These are phyloP conservation scores for Lysandra coridon DNA, from an alignment of 2,888 invertebrate genomes.

Conservation along the genomic window DNA sequence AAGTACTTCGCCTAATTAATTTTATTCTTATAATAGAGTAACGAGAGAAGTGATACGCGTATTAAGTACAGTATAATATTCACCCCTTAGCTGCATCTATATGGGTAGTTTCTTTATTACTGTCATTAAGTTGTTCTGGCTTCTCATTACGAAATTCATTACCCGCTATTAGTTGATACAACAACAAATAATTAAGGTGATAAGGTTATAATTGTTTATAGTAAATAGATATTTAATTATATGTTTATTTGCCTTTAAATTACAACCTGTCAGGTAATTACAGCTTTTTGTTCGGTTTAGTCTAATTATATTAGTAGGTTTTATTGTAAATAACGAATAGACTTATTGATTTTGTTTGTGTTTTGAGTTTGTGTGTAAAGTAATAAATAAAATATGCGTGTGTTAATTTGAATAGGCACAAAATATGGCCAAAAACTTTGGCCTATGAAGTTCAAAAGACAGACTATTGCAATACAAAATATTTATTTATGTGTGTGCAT, in stretches of 20 bases:
- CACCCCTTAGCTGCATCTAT: slow-evolving; percentile 2
- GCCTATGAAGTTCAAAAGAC: too few relatives aligned
- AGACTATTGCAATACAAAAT: too few relatives aligned
- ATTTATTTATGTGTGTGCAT: neutral
- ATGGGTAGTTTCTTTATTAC: slow-evolving; percentile 24
- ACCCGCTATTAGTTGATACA: neutral
- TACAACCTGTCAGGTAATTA: neutral
- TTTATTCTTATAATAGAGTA: neutral
- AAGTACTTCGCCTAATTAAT: neutral
- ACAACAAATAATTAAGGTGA: slow-evolving; percentile 18
- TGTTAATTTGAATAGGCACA: neutral
- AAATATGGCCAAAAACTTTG: neutral
- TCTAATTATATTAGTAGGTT: neutral
- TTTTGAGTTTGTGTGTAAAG: neutral
- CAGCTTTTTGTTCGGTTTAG: neutral
- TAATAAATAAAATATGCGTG: neutral
- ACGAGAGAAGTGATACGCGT: neutral
- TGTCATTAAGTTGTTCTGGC: slow-evolving; percentile 19
- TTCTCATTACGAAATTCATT: slow-evolving; percentile 27
- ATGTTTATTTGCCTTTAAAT: slow-evolving; percentile 13
- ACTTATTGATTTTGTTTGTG: neutral
- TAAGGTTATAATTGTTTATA: slow-evolving; percentile 7
- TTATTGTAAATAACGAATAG: neutral
- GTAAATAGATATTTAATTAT: slow-evolving; percentile 8
- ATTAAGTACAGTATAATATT: slow-evolving; percentile 9